phyloP scores from a whole-genome alignment of 2,888 invertebrate genomes.

The Lithophane leautieri region DNA sequence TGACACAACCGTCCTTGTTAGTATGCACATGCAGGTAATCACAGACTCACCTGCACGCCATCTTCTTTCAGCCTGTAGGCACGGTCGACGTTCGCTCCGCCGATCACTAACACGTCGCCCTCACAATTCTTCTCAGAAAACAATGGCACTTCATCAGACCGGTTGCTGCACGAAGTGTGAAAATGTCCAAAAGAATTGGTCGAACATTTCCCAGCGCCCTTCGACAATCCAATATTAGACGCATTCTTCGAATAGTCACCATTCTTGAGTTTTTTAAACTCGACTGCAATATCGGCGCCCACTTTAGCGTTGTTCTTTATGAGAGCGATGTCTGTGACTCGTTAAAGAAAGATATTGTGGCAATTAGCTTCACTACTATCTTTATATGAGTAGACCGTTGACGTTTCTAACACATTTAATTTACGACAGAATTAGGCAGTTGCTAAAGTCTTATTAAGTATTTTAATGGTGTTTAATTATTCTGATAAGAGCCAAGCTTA shows the following conservation, averaged over 20 bases:
- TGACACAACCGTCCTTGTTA: conserved; percentile 10
- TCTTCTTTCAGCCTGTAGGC: conserved; percentile 92
- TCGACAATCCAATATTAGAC: conserved; percentile 76
- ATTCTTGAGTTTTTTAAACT: conserved; percentile 88
- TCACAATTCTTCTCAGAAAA: conserved; percentile 57
- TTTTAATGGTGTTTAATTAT: conserved; percentile 75
- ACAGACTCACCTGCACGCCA: conserved; percentile 91
- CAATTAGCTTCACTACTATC: conserved; percentile 80
- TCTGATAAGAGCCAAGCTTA: conserved; percentile 44
- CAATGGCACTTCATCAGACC: conserved; percentile 66
- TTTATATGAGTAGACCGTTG: conserved; percentile 76
- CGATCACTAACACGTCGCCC: conserved; percentile 92
- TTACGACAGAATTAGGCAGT: conserved; percentile 76
- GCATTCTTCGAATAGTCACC: conserved; percentile 72
- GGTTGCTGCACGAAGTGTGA: conserved; percentile 76
- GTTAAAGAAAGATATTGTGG: conserved; percentile 83
- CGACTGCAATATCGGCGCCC: conserved; percentile 94
- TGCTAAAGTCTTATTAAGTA: conserved; percentile 74
- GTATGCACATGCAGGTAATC: conserved; percentile 42
- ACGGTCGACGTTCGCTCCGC: conserved; percentile 94
- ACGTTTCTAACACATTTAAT: conserved; percentile 78
- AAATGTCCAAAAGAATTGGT: conserved; percentile 73
- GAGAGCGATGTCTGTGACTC: conserved; percentile 94
- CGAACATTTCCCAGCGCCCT: conserved; percentile 63
- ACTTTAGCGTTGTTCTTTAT: conserved; percentile 97